Evolutionary conservation across 1,140 invertebrate species (phyloP).

Genomic region (Pogonomyrmex barbatus): DNA sequence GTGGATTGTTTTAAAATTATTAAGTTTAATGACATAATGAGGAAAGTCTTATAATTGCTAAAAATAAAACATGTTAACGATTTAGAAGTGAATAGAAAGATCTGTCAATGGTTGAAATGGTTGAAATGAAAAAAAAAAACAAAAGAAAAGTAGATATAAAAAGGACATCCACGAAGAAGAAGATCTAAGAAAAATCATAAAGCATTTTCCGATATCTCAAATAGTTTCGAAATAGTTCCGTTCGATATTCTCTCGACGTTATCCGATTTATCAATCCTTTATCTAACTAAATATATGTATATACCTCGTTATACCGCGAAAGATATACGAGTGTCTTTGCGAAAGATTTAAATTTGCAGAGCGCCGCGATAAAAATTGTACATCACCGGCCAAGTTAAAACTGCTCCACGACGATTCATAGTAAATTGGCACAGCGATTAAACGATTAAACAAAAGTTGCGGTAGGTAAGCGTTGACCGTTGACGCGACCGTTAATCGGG

Average conservation of each 20-base stretch:
- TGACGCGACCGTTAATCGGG: conserved; percentile 33
- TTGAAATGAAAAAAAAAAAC: too few species aligned
- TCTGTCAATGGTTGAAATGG: conserved; percentile 1
- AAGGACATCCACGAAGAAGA: conserved; percentile 7
- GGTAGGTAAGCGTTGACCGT: not conserved
- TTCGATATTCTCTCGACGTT: conserved; percentile 15
- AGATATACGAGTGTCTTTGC: not conserved
- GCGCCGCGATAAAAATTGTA: not conserved
- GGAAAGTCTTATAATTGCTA: conserved; percentile 25
- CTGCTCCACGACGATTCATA: not conserved
- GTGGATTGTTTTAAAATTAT: conserved; percentile 35
- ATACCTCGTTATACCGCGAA: not conserved
- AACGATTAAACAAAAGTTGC: not conserved
- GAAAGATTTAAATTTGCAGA: conserved; percentile 8
- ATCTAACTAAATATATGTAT: conserved; percentile 36
- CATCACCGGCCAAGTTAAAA: not conserved
- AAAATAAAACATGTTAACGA: conserved; percentile 41
- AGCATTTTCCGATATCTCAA: conserved; percentile 35
- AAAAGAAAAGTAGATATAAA: conserved; percentile 10
- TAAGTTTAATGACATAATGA: conserved; percentile 8
- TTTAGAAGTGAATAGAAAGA: conserved; percentile 27
- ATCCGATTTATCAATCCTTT: not conserved
- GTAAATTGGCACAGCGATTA: not conserved
- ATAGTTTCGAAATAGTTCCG: conserved; percentile 49
- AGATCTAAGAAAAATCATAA: not conserved